Conservation (phyloP, 2,797 vertebrate genomes). For the Sternotherus odoratus region DNA sequence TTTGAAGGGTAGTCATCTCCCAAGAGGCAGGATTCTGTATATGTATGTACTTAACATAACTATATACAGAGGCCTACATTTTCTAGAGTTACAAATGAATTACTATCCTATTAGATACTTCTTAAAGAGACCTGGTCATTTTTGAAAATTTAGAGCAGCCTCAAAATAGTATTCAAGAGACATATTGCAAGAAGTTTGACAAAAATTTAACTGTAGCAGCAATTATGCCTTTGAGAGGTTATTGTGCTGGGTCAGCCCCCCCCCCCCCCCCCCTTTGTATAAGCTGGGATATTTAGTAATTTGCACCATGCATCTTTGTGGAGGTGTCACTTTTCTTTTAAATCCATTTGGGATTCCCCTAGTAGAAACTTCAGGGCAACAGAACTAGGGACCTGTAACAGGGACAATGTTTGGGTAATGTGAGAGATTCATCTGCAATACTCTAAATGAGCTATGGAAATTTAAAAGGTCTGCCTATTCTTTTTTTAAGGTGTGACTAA, state of each 20-base stretch:
- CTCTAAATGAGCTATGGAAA: neutral
- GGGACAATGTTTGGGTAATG: neutral
- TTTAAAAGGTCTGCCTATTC: neutral
- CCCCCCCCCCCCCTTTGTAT: neutral
- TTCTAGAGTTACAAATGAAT: neutral
- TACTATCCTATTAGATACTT: neutral
- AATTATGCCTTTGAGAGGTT: neutral
- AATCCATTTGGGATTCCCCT: neutral
- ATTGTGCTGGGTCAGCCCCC: neutral
- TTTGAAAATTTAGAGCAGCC: neutral
- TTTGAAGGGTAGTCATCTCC: neutral
- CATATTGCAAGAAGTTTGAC: neutral
- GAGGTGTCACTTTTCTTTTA: neutral
- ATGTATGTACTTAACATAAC: neutral
- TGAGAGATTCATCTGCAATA: fast-evolving
- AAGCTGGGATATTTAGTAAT: neutral
- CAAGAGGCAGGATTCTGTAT: neutral
- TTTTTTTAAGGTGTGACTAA: neutral
- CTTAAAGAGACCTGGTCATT: neutral
- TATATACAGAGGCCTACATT: neutral
- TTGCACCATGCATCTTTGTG: neutral
- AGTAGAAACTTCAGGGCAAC: neutral
- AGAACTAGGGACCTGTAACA: neutral
- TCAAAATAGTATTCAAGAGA: neutral
- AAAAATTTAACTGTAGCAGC: neutral